A percentile compares a stretch with the other conserved stretches of the same genome.
These are phyloP conservation scores for Trogon melanurus DNA, from an alignment of 2,113 vertebrate species.

Conservation along the genomic window DNA sequence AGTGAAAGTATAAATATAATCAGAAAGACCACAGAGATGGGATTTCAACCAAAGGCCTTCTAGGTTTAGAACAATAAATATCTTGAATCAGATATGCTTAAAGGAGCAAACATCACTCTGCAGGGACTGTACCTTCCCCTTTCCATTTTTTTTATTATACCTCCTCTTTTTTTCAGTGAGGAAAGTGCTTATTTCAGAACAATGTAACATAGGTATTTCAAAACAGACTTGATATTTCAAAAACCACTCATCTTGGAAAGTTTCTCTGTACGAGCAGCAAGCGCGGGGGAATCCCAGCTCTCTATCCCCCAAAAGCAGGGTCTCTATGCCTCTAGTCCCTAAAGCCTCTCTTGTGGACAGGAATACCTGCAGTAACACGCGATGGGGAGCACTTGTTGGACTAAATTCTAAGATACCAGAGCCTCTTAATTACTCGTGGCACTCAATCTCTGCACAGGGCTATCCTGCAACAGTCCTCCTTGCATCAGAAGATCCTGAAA, in stretches of 20 bases:
- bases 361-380: not conserved
- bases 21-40: conserved; percentile 61
- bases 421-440: not conserved
- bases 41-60: conserved; percentile 66
- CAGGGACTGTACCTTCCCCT: not conserved
- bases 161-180: not conserved
- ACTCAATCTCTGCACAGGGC: not conserved
- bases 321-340: not conserved
- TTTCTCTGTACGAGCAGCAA: not conserved
- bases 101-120: conserved; percentile 34
- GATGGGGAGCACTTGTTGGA: not conserved
- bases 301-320: not conserved
- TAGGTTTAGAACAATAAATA: conserved; percentile 71
- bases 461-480: not conserved
- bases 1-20: conserved; percentile 69
- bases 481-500: not conserved
- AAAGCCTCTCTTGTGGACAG: not conserved
- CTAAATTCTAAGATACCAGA: not conserved
- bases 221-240: not conserved
- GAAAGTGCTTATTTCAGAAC: not conserved
- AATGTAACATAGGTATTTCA: fast-evolving
- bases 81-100: conserved; percentile 52
- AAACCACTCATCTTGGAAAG: fast-evolving
- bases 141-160: not conserved
- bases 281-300: not conserved